These are phyloP conservation scores for Characodon lateralis DNA, from an alignment of 2,797 vertebrate species.

Conservation along the genomic window DNA sequence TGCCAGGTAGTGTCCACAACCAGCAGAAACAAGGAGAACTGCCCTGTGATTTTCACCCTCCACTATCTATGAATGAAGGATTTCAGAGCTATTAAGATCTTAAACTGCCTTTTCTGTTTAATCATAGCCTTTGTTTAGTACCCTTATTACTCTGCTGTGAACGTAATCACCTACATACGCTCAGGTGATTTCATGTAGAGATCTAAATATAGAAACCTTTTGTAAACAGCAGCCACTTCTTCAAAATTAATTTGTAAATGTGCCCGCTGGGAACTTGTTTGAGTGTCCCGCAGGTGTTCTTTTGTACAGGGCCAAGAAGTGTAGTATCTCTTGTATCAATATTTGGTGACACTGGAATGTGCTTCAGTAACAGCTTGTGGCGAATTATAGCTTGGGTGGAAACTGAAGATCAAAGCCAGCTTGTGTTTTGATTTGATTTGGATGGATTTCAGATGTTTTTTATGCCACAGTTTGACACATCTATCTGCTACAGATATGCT, in stretches of 20 bases:
- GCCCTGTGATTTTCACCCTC: not conserved
- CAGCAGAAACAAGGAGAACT: not conserved
- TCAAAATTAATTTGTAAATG: constrained; percentile 13
- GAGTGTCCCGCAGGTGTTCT: constrained; percentile 10
- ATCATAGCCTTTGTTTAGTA: not conserved
- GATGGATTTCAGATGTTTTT: constrained; percentile 44
- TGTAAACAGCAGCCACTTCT: constrained; percentile 3
- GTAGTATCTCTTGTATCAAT: constrained; percentile 36
- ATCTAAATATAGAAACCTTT: not conserved
- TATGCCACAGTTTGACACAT: constrained; percentile 40
- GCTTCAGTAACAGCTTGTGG: constrained; percentile 42
- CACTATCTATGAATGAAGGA: not conserved
- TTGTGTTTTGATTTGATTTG: constrained; percentile 60
- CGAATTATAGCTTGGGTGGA: constrained; percentile 26
- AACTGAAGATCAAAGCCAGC: constrained; percentile 55
- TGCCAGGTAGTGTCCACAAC: not conserved
- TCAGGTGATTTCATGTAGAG: not conserved
- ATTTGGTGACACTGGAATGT: constrained; percentile 42
- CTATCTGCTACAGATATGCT: constrained; percentile 19
- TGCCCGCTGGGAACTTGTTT: constrained; percentile 24
- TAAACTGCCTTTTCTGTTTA: not conserved
- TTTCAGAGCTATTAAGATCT: not conserved
- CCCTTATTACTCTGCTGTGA: not conserved
- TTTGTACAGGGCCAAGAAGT: constrained; percentile 18
- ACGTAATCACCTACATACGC: no score